Evolutionary conservation across 2,888 invertebrate species (phyloP), one percentile per base, ranked within the genome.

Genomic region (Micoletzkya japonica): DNA sequence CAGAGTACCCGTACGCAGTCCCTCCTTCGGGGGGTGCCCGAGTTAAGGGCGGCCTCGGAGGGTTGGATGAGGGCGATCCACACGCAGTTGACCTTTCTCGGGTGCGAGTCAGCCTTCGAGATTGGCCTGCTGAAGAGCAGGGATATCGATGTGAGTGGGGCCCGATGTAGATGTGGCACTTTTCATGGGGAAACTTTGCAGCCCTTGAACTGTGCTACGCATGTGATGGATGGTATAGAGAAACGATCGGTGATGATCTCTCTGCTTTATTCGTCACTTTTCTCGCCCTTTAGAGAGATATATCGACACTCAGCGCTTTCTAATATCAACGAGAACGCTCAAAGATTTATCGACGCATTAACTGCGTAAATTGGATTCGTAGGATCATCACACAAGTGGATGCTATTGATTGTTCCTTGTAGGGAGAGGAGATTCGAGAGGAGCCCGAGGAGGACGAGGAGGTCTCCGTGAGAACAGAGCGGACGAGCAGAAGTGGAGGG

Each of bases 91-190:
- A 28, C 30, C n/a, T 69, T 69, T 44, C 44, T 69, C 36, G 59
- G 59, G n/a, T 69, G 69, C 56, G 58, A 59, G 26, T 14, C 10
- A 4, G 69, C 69, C 17, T 69, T 69, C 59, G 59, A 69, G 28
- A 69, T 69, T 20, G 59, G 59, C n/a, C 49, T 59, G 17, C 37
- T 58, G 26, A 58, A 69, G 69, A 58, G 69, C 34, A 58, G 69
- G 28, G 37, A 69, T 44, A 69, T 69, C 20, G 69, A 69, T 69
- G 69, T 69, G 36, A 69, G 69, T 36, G 34, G 20, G 10, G 20
- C 4, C 6, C 6, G 44, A 2, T 39, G n/a, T 3, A 60, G 37
- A 4, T 7, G 30, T 7, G 17, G 37, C 4, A 28, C 10, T 58
- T 36, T 34, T 34, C 34, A n/a, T 36, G 6, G 7, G n/a, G 36